These are phyloP conservation scores for Lepus townsendii DNA, from an alignment of 2,797 vertebrate species.

Conservation along the genomic window DNA sequence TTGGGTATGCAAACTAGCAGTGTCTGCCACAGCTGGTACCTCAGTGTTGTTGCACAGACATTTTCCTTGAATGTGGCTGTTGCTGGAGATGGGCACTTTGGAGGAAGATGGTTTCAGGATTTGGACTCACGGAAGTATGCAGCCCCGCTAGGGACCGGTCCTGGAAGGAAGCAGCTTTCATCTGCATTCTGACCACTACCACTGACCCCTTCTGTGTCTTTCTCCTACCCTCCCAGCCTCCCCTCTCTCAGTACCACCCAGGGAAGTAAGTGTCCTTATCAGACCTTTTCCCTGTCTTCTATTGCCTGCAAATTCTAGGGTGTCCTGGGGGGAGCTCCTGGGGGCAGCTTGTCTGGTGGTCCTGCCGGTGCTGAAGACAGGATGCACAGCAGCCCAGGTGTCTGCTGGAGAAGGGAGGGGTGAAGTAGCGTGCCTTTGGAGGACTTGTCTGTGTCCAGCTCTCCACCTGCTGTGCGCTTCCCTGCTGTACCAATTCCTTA, in stretches of 20 bases:
- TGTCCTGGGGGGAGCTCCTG: neutral
- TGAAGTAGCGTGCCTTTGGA: neutral
- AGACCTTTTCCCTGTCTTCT: neutral
- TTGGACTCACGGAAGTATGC: neutral
- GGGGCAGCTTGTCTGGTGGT: neutral
- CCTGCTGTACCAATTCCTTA: neutral
- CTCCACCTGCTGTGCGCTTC: neutral
- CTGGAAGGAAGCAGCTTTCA: neutral
- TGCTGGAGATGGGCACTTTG: neutral
- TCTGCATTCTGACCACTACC: neutral
- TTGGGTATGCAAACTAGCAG: neutral
- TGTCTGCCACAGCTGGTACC: neutral
- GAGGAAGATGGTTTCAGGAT: neutral
- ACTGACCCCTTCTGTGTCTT: rapidly evolving
- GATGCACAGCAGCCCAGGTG: rapidly evolving
- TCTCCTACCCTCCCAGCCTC: neutral
- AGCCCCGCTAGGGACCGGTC: neutral
- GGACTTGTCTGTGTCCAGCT: neutral
- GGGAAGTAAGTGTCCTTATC: neutral
- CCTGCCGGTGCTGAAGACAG: neutral
- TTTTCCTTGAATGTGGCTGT: neutral
- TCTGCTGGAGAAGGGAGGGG: rapidly evolving
- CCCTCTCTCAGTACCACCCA: neutral
- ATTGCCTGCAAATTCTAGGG: neutral
- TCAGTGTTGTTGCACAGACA: neutral